Evolutionary conservation across 2,797 vertebrate genomes (phyloP), one percentile per base, ranked within the genome.

Genomic region (Bovichtus diacanthus): DNA sequence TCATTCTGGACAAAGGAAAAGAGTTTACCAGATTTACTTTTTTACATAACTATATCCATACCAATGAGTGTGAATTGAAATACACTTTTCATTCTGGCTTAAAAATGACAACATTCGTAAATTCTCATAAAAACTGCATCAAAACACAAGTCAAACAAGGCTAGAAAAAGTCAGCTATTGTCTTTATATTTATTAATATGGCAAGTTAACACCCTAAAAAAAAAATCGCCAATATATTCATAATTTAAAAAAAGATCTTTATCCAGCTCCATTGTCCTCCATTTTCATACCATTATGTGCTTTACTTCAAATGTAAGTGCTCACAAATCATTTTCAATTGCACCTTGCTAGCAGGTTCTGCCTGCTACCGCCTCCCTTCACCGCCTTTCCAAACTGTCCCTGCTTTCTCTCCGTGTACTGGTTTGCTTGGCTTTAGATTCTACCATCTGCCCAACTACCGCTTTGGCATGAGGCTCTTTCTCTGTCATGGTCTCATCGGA

Each of bases 1-100:
- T 96, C 96, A 76, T 96, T 96, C 96, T 96, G 85, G 19, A 75
- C 18, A 76, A 0, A 65, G 12, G 49, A 59, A 65, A 58, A 31
- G 6, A 83, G 29, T n/a, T 60, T 21, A 56, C 44, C 38, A 50
- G 27, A 72, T n/a, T n/a, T 29, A 1, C 4, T 16, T 21, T 38
- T 50, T 11, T 34, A 31, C n/a, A 12, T 0, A 6, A 34, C 10
- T 25, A 56, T 16, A 21, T 49, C 27, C n/a, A 25, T 41, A n/a
- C 23, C 0, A 31, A 9, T 55, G 7, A 5, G 0, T 69, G 19
- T 9, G 7, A 49, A 61, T 5, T 43, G 3, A 13, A 65, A 64
- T 23, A 43, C 25, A 34, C 23, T 18, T 58, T 56, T 16, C 8
- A 34, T 1, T 47, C 23, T 59, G 6, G 9, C 34, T 39, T 60